Conservation (phyloP, 2,888 invertebrate genomes). For the Orthosia gothica region DNA sequence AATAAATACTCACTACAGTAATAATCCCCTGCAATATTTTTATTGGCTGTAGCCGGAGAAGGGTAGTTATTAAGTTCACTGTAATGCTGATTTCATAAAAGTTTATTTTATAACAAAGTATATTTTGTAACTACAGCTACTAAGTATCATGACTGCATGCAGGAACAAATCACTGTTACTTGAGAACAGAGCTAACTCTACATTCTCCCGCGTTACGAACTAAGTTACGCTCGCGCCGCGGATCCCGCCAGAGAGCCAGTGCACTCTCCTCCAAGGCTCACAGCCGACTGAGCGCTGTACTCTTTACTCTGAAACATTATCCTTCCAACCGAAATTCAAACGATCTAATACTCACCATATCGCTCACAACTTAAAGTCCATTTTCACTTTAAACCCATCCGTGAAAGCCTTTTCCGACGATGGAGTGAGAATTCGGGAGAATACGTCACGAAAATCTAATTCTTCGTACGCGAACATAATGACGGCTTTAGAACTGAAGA, state of each 20-base stretch:
- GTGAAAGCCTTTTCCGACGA: constrained; percentile 64
- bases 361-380: constrained; percentile 60
- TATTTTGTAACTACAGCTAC: constrained; percentile 6
- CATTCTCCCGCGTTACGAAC: constrained; percentile 77
- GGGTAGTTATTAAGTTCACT: constrained; percentile 32
- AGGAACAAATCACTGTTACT: constrained; percentile 49
- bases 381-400: constrained; percentile 63
- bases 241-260: constrained; percentile 71
- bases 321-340: constrained; percentile 69
- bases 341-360: constrained; percentile 75
- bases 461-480: constrained; percentile 88
- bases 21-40: constrained; percentile 34
- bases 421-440: constrained; percentile 79
- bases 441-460: constrained; percentile 87
- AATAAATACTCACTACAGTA: constrained; percentile 55
- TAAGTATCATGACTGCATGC: constrained; percentile 14
- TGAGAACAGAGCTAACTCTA: constrained; percentile 52
- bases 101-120: constrained; percentile 15
- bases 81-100: constrained; percentile 13
- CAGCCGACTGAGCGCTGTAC: constrained; percentile 85
- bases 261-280: constrained; percentile 82
- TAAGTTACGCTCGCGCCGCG: constrained; percentile 82
- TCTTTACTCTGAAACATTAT: constrained; percentile 79
- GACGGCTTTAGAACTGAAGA: constrained; percentile 88
- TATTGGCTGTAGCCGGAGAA: constrained; percentile 5